Base-by-base conservation (phyloP, 2,888 invertebrate species). In the Scrobipalpa atriplicella region DNA sequence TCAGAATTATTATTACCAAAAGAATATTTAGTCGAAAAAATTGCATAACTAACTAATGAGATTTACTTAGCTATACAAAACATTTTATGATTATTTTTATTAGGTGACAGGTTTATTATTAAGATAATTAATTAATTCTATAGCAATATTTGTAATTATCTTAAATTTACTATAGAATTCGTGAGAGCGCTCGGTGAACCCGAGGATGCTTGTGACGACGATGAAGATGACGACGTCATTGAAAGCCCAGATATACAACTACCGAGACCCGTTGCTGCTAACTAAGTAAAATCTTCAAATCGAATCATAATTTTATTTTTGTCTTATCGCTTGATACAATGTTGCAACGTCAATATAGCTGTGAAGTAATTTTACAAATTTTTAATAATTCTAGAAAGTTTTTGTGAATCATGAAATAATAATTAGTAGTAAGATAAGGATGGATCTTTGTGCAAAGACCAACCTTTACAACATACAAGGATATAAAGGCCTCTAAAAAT, bases 111-210 rank as follows among this genome's bases (percentile, higher is more conserved):
- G 1, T 13, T 43, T 13, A 43, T 43, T 43, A 13, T 1, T 13
- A 13, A 5, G 43, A 2, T 1, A 1, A 2, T 13, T 29, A 11
- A 83, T 67, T 63, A 65, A 69, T 13, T n/a, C n/a, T n/a, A n/a
- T n/a, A n/a, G n/a, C n/a, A n/a, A n/a, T n/a, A n/a, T n/a, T n/a
- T n/a, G n/a, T n/a, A n/a, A n/a, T n/a, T n/a, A 56, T 58, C 0
- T 8, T 54, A 47, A n/a, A n/a, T n/a, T n/a, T n/a, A n/a, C 89
- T 78, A 19, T 83, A 96, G 96, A 96, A 91, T 96, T 96, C 81
- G 97, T 96, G 1, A 95, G 97, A 77, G 97, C 97, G 0, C 93
- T 97, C 7, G 97, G 97, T 0, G 97, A 97, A 83, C 97, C 97
- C 0, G 96, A 96, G 81, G 96, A 97, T 77, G 95, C 95, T 36